Conservation (phyloP, 2,888 invertebrate species). For the Quadriops clusia region DNA sequence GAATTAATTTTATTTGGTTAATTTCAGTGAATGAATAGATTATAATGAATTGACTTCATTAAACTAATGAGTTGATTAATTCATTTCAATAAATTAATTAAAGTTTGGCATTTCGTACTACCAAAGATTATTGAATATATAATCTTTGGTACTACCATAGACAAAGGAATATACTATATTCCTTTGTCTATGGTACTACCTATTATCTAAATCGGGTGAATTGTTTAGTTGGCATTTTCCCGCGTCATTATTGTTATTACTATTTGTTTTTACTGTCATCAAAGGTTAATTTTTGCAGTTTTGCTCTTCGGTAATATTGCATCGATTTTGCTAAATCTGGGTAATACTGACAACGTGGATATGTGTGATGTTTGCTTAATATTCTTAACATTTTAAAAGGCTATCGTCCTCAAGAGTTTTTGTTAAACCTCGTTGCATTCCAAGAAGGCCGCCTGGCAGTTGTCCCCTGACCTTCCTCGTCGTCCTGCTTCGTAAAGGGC, state of each 20-base stretch:
- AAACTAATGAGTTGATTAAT: too few relatives aligned
- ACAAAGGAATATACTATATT: too few relatives aligned
- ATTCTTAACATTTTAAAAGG: not conserved
- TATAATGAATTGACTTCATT: too few relatives aligned
- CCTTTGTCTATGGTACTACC: not conserved
- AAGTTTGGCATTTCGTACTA: too few relatives aligned
- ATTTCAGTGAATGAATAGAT: too few relatives aligned
- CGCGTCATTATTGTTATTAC: not conserved
- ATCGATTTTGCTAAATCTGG: too few relatives aligned
- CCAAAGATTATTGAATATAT: too few relatives aligned
- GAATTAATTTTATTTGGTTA: too few relatives aligned
- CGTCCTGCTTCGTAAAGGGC: conserved; percentile 75
- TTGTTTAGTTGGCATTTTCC: conserved; percentile 1
- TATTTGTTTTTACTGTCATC: not conserved
- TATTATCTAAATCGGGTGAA: not conserved
- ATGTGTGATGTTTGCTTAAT: not conserved
- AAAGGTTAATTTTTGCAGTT: not conserved
- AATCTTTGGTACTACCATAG: too few relatives aligned
- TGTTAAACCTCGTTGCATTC: conserved; percentile 78
- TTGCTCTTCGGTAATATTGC: too few relatives aligned
- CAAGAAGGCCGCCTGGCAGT: conserved; percentile 73
- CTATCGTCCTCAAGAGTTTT: conserved; percentile 4
- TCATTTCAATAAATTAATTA: too few relatives aligned
- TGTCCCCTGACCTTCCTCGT: conserved; percentile 72
- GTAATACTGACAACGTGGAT: too few relatives aligned